A percentile compares a stretch with the other conserved stretches of the same genome.
Evolutionary conservation across 2,797 vertebrate genomes (phyloP).

Genomic region (Oophaga sylvatica): DNA sequence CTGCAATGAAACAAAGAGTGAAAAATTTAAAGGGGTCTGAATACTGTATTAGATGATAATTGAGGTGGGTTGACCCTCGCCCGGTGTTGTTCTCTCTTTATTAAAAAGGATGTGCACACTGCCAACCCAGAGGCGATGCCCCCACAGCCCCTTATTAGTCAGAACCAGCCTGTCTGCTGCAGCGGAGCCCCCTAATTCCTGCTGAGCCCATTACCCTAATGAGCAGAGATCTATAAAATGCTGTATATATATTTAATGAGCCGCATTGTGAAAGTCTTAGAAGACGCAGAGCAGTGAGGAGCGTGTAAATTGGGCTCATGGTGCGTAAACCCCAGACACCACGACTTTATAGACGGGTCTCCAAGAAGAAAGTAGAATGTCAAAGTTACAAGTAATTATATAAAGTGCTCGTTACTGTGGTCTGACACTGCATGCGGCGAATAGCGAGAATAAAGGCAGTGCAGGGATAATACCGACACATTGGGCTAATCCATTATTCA

Average conservation of each 20-base stretch:
- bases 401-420: not conserved
- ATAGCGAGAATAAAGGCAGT: not conserved
- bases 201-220: constrained; percentile 31
- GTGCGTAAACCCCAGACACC: not conserved
- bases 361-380: not conserved
- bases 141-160: not conserved
- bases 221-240: constrained; percentile 4
- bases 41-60: not conserved
- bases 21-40: no score
- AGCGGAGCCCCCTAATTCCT: not conserved
- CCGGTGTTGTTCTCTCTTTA: no score
- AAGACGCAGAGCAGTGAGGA: no score
- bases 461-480: not conserved
- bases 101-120: no score
- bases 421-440: no score
- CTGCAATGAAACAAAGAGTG: no score
- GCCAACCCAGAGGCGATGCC: not conserved
- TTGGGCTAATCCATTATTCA: not conserved
- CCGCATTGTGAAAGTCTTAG: not conserved
- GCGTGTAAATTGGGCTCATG: not conserved
- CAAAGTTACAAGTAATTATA: not conserved
- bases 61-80: not conserved
- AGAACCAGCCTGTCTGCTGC: not conserved
- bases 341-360: not conserved
- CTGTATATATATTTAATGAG: constrained; percentile 26